Percentiles rank a stretch among this genome's conserved stretches.
These are phyloP conservation scores for Montipora efflorescens DNA, from an alignment of 64 coral and sea anemone genomes.

Conservation along the genomic window DNA sequence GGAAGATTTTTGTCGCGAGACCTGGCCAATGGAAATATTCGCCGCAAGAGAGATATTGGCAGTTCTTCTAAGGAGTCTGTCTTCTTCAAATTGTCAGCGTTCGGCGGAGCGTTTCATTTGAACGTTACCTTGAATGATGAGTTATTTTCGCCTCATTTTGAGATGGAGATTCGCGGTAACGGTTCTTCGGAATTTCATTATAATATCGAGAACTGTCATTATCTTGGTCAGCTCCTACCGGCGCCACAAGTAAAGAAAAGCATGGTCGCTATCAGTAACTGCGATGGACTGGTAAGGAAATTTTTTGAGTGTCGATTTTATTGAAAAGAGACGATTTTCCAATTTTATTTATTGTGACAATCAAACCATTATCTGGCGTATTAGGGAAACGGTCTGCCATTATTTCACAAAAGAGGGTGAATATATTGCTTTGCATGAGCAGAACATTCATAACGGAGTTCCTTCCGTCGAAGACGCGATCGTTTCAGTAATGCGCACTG, in stretches of 20 bases:
- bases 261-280: conserved; percentile 68
- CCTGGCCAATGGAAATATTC: conserved; percentile 43
- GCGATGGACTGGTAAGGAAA: conserved; percentile 70
- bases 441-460: too few species aligned
- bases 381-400: too few species aligned
- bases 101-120: conserved; percentile 15
- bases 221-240: conserved; percentile 47
- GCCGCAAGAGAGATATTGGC: neutral
- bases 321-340: neutral
- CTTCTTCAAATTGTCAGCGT: conserved; percentile 45
- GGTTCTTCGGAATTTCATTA: conserved; percentile 31
- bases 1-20: conserved; percentile 63
- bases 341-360: too few species aligned
- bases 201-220: conserved; percentile 42
- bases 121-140: conserved; percentile 45
- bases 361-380: too few species aligned
- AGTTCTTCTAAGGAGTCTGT: neutral
- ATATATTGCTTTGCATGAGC: too few species aligned
- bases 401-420: too few species aligned
- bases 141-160: conserved; percentile 53
- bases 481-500: too few species aligned
- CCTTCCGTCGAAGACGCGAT: too few species aligned
- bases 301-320: neutral
- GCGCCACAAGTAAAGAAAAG: neutral
- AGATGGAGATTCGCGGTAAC: conserved; percentile 52